Evolutionary conservation across 1,140 invertebrate genomes (phyloP), one percentile per base, ranked within the genome.

Genomic region (Zaprionus gabonicus): DNA sequence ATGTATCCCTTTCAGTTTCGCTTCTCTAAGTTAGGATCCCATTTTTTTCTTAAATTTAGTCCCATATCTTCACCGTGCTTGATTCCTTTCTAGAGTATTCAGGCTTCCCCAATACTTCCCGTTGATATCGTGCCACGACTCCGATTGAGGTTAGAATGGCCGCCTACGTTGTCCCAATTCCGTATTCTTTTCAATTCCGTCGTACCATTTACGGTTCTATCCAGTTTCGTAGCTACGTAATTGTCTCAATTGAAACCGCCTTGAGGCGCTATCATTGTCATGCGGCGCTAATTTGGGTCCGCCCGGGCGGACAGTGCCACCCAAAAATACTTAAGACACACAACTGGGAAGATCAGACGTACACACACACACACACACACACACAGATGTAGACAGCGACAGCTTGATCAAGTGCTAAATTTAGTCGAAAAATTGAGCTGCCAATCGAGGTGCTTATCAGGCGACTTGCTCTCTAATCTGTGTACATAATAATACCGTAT

Each of bases 181-280:
- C 57, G 34, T 38, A 34, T 65, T 58, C n/a, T 55, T 71, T 51
- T n/a, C 53, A 57, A 28, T 71, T 65, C 38, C 49, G 53, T 51
- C n/a, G 55, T 58, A 59, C 56, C 66, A 76, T 57, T 70, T 63
- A 63, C 46, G 53, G 63, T 6, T n/a, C 9, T n/a, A 63, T 53
- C 28, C n/a, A 66, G 66, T 60, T 66, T 17, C 7, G 20, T 20
- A 7, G 65, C 81, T 90, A 78, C 79, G 81, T 78, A 90, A 90
- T 90, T 90, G 85, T 56, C 74, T 90, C 79, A 90, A 90, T 90
- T 90, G 85, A 90, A 90, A 90, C 51, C 76, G 81, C 85, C 85
- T 90, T 90, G 85, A 85, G 85, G 76, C 75, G 81, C 85, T 90
- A 88, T 88, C 85, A 88, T 81, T 84, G 75, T 57, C 80, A 83